Evolutionary conservation across 2,797 vertebrate species (phyloP).

Genomic region (Poeciliopsis paucimaculata): DNA sequence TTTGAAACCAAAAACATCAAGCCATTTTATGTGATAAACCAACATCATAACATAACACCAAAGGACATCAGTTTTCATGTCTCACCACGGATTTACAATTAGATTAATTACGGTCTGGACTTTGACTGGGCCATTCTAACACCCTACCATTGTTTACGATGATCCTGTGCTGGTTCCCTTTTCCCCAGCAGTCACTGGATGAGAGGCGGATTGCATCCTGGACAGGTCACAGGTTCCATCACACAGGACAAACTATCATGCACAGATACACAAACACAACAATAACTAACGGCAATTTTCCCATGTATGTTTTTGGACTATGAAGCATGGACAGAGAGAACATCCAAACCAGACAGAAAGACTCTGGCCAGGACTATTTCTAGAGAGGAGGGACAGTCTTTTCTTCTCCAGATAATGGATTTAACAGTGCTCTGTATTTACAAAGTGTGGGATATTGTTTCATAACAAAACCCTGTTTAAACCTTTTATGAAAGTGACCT

Average conservation of each 20-base stretch:
- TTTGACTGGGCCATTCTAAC: neutral
- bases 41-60: neutral
- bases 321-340: neutral
- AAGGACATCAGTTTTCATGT: too few relatives aligned
- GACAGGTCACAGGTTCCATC: neutral
- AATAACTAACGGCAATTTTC: neutral
- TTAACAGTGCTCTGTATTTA: neutral
- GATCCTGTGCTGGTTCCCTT: neutral
- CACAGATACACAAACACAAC: neutral
- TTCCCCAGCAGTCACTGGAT: neutral
- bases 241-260: neutral
- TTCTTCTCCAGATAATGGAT: constrained; percentile 2
- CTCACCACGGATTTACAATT: neutral
- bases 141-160: neutral
- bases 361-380: neutral
- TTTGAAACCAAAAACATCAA: neutral
- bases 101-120: neutral
- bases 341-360: neutral
- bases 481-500: neutral
- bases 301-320: neutral
- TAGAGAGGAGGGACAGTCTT: neutral
- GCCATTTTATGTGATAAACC: neutral
- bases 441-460: neutral
- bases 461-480: neutral
- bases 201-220: neutral